Conservation (phyloP, 2,113 vertebrate genomes). For the Ceyx melanurus region DNA sequence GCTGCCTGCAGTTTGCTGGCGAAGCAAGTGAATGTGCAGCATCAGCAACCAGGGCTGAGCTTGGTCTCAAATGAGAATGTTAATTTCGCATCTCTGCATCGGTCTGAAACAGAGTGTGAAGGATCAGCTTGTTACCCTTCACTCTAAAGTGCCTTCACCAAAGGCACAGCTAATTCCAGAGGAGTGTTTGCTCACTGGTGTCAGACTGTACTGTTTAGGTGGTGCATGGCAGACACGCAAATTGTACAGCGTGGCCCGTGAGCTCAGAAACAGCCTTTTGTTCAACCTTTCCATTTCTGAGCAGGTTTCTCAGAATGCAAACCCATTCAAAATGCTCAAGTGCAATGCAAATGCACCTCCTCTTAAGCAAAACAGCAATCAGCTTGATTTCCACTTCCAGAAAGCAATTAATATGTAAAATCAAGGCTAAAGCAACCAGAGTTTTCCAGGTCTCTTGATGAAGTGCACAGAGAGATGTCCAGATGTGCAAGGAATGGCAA, state of each 20-base stretch:
- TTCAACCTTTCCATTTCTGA: neutral
- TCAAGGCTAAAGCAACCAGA: neutral
- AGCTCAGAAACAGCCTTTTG: neutral
- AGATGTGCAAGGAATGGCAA: neutral
- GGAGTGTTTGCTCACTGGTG: neutral
- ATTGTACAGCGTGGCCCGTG: accelerated
- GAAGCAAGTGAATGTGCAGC: neutral
- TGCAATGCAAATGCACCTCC: neutral
- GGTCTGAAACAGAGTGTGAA: neutral
- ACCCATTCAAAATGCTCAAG: neutral
- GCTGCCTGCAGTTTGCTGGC: neutral
- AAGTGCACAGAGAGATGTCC: neutral
- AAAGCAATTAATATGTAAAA: neutral
- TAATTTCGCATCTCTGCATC: neutral
- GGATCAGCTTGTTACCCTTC: neutral
- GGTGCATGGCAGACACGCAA: neutral
- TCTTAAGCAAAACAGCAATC: conserved; percentile 35
- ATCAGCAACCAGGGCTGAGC: neutral
- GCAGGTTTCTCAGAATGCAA: neutral
- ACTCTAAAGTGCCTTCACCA: neutral
- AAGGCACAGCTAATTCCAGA: neutral
- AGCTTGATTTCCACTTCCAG: conserved; percentile 41
- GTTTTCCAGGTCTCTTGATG: neutral
- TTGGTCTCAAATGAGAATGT: neutral
- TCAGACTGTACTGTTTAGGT: neutral